These are phyloP conservation scores for Hydropsyche betteni DNA, from an alignment of 2,888 invertebrate genomes.

Conservation along the genomic window DNA sequence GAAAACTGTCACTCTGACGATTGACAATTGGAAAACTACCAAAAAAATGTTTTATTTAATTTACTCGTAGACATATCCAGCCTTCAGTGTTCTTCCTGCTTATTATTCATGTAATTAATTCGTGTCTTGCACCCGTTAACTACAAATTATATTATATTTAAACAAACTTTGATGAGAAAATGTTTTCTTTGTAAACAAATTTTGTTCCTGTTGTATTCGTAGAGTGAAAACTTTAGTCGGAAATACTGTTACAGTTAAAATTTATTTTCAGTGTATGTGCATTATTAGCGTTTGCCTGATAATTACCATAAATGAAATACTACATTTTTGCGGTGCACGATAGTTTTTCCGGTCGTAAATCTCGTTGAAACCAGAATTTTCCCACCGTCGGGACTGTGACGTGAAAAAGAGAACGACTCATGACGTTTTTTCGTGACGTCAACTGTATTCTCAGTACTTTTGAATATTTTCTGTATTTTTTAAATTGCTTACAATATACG, in stretches of 20 bases:
- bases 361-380: background rate
- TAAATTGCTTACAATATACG: too few relatives aligned
- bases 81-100: too few relatives aligned
- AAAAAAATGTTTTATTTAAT: background rate
- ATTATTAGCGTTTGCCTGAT: background rate
- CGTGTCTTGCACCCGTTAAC: too few relatives aligned
- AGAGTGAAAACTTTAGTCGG: too few relatives aligned
- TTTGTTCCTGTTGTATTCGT: too few relatives aligned
- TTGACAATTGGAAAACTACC: constrained; percentile 7
- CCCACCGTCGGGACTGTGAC: constrained; percentile 6
- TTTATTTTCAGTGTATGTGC: background rate
- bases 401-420: background rate
- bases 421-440: constrained; percentile 28
- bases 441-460: background rate
- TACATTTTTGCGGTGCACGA: background rate
- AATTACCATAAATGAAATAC: constrained; percentile 8
- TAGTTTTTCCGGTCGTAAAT: constrained; percentile 13
- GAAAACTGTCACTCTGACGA: constrained; percentile 5
- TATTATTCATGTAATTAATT: too few relatives aligned
- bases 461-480: background rate
- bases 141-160: too few relatives aligned
- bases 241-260: background rate
- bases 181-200: too few relatives aligned
- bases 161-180: too few relatives aligned
- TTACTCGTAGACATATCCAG: too few relatives aligned